Percentiles rank a stretch among this genome's conserved stretches.
Conservation (phyloP, 23 tunicate species). For the Ciona savignyi region DNA sequence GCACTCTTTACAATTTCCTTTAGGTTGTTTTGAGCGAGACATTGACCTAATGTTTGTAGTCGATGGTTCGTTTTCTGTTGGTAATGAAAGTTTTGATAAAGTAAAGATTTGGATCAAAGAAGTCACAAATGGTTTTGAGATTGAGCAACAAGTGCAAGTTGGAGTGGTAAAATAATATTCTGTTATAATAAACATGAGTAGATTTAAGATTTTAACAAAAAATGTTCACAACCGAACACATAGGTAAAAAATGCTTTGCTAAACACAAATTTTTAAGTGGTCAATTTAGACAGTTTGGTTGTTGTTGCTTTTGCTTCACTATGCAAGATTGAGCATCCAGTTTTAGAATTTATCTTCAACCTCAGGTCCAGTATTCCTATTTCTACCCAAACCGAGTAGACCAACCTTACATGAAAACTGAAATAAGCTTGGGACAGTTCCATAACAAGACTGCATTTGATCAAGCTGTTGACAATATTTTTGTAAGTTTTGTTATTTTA, state of each 20-base stretch:
- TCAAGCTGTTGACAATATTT: conserved; percentile 27
- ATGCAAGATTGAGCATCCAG: not conserved
- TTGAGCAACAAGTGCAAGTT: conserved; percentile 52
- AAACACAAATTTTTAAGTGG: too few species aligned
- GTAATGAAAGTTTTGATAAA: conserved; percentile 39
- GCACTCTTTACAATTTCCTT: not conserved
- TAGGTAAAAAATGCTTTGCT: not conserved
- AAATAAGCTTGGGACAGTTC: conserved; percentile 46
- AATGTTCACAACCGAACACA: too few species aligned
- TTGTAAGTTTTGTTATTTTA: conserved; percentile 30
- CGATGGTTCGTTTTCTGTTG: conserved; percentile 74
- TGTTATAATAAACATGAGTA: too few species aligned
- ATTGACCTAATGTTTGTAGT: conserved; percentile 84
- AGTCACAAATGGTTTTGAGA: conserved; percentile 66
- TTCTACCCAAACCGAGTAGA: conserved; percentile 16
- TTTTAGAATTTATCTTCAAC: too few species aligned
- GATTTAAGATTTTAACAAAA: too few species aligned
- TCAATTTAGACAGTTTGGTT: too few species aligned
- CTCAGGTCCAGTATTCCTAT: conserved; percentile 82
- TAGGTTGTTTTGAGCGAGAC: conserved; percentile 54
- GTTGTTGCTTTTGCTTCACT: too few species aligned
- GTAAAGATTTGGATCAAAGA: conserved; percentile 76
- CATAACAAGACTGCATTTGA: conserved; percentile 33
- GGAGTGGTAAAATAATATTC: conserved; percentile 77
- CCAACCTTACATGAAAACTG: conserved; percentile 50